These are phyloP conservation scores for Drosophila meridiana DNA, from an alignment of 2,888 invertebrate species.

Conservation along the genomic window DNA sequence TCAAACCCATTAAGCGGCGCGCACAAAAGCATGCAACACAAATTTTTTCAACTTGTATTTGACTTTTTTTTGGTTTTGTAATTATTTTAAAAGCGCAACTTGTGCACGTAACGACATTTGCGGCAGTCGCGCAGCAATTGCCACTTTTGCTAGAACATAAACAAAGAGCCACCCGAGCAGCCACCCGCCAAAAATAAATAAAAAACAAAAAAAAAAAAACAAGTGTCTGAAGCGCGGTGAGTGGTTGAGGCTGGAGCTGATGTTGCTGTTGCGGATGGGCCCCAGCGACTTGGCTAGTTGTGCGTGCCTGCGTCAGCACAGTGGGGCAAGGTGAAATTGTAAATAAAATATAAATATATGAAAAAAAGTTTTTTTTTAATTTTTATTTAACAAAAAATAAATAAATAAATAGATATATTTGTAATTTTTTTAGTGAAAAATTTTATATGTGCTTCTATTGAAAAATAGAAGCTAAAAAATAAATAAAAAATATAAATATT, in stretches of 20 bases:
- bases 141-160: constrained; percentile 72
- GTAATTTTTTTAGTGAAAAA: no score
- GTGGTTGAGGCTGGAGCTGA: neutral
- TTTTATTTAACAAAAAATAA: no score
- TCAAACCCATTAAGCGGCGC: constrained; percentile 62
- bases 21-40: constrained; percentile 67
- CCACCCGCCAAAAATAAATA: constrained; percentile 13
- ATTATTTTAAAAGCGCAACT: constrained; percentile 81
- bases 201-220: neutral
- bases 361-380: no score
- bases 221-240: constrained; percentile 9
- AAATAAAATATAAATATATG: neutral
- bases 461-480: no score
- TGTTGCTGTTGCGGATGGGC: constrained; percentile 1
- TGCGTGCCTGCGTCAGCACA: constrained; percentile 45
- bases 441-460: no score
- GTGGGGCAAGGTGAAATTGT: constrained; percentile 7
- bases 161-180: constrained; percentile 52
- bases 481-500: no score
- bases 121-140: constrained; percentile 69
- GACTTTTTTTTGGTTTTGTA: constrained; percentile 59
- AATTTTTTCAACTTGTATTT: constrained; percentile 39
- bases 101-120: constrained; percentile 79
- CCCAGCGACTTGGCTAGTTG: constrained; percentile 12
- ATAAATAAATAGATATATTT: no score